Evolutionary conservation across 1,140 invertebrate genomes (phyloP).

Genomic region (Portunus trituberculatus): DNA sequence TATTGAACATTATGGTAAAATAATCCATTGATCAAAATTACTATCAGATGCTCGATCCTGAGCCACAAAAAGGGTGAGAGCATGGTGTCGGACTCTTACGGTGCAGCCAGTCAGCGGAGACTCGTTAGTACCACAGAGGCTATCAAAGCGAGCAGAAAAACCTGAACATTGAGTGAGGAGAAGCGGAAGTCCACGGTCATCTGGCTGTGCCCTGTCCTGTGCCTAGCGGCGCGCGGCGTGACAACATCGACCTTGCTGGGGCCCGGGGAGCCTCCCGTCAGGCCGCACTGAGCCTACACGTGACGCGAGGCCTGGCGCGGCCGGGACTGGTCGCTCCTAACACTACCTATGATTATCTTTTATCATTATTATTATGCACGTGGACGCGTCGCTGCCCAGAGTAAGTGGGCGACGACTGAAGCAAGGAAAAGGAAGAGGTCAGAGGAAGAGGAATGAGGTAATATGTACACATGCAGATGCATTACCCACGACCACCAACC

Average conservation of each 20-base stretch:
- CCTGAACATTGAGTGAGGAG: too few relatives aligned
- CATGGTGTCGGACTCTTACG: too few relatives aligned
- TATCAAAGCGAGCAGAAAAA: too few relatives aligned
- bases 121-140: too few relatives aligned
- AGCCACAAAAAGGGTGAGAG: too few relatives aligned
- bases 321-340: constrained; percentile 67
- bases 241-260: constrained; percentile 66
- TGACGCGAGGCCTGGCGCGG: constrained; percentile 47
- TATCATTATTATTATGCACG: constrained; percentile 56
- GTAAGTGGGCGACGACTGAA: constrained; percentile 67
- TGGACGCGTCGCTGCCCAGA: constrained; percentile 67
- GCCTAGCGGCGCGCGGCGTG: not conserved
- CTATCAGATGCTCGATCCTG: too few relatives aligned
- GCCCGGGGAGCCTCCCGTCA: constrained; percentile 68
- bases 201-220: constrained; percentile 71
- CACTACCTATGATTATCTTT: constrained; percentile 59
- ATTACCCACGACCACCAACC: constrained; percentile 49
- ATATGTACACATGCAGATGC: constrained; percentile 68
- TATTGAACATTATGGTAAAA: too few relatives aligned
- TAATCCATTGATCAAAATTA: too few relatives aligned
- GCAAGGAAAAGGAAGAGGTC: constrained; percentile 65
- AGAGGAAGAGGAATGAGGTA: constrained; percentile 43
- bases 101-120: too few relatives aligned
- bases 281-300: constrained; percentile 72
- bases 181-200: not conserved